These are phyloP conservation scores for Psilopsiagon aymara DNA, from an alignment of 2,113 vertebrate genomes.

Conservation along the genomic window DNA sequence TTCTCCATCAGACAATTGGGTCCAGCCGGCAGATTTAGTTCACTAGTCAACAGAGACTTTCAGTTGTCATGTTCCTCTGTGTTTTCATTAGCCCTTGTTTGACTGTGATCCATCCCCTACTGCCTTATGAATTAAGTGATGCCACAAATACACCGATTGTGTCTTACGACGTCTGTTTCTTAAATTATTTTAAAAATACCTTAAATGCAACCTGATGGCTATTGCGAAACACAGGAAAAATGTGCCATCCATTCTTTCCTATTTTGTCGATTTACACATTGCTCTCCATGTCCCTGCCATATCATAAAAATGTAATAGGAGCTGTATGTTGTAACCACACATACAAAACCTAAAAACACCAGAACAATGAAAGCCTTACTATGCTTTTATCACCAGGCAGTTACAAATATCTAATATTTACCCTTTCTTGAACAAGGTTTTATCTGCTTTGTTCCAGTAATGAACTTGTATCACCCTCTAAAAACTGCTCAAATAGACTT, in stretches of 20 bases:
- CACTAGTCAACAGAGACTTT: slow-evolving; percentile 78
- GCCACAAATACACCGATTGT: slow-evolving; percentile 76
- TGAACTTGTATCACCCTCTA: not conserved
- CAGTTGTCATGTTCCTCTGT: slow-evolving; percentile 77
- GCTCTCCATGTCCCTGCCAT: not conserved
- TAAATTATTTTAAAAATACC: slow-evolving; percentile 66
- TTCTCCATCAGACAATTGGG: slow-evolving; percentile 81
- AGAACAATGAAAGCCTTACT: not conserved
- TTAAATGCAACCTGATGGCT: slow-evolving; percentile 5
- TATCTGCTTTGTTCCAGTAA: not conserved
- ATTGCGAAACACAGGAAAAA: slow-evolving; percentile 9
- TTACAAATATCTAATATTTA: slow-evolving; percentile 11
- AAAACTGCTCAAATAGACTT: not conserved
- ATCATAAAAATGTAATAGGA: not conserved
- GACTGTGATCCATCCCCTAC: slow-evolving; percentile 76
- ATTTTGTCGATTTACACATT: not conserved
- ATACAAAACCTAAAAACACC: not conserved
- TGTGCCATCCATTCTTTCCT: not conserved
- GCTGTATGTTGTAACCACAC: not conserved
- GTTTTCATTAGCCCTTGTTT: slow-evolving; percentile 78
- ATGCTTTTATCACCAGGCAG: not conserved
- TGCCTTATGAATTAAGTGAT: slow-evolving; percentile 81
- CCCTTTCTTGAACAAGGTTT: not conserved
- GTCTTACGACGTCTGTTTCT: slow-evolving; percentile 69
- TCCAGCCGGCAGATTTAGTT: slow-evolving; percentile 79